A percentile compares a stretch with the other conserved stretches of the same genome.
phyloP scores from a whole-genome alignment of 1,140 invertebrate genomes.

The Halesus radiatus region DNA sequence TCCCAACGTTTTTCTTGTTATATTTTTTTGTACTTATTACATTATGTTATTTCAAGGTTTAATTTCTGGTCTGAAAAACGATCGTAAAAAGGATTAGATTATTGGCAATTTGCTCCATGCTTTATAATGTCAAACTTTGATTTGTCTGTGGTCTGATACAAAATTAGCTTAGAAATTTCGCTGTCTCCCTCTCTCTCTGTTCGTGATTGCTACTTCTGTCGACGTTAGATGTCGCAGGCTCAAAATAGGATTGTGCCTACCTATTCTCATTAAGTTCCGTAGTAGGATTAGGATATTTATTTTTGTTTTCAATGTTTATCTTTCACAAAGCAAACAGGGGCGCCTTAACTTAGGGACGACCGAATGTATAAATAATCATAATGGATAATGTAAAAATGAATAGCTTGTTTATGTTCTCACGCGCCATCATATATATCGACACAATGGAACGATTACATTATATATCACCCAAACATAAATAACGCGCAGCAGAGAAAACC shows the following conservation, averaged over 20 bases:
- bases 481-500: conserved; percentile 28
- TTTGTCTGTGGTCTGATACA: no score
- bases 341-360: neutral
- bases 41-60: neutral
- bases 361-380: conserved; percentile 18
- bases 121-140: no score
- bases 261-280: no score
- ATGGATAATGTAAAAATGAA: conserved; percentile 41
- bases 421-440: conserved; percentile 39
- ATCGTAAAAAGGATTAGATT: no score
- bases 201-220: no score
- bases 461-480: conserved; percentile 41
- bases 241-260: no score
- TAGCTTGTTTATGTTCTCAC: conserved; percentile 39
- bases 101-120: no score
- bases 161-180: no score
- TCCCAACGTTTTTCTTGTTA: neutral
- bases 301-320: conserved; percentile 25
- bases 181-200: no score
- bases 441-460: conserved; percentile 36
- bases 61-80: neutral
- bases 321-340: conserved; percentile 28
- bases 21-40: neutral
- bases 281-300: neutral
- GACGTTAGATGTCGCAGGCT: no score